Conservation (phyloP, 1,140 invertebrate species). For the Sweltsa coloradensis region DNA sequence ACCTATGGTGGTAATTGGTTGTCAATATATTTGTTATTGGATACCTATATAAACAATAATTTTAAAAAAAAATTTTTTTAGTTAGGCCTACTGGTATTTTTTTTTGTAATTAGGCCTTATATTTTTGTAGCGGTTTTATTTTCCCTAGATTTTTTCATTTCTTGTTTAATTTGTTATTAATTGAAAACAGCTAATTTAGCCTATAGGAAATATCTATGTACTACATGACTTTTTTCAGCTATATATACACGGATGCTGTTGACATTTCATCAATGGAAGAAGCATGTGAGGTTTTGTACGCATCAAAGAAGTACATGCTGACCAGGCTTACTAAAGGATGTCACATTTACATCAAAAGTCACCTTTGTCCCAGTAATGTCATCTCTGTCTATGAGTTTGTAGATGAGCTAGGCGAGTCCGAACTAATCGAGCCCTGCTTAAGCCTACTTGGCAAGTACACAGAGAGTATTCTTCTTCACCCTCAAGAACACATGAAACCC, state of each 20-base stretch:
- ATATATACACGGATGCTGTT: conserved; percentile 24
- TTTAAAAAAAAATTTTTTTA: not conserved
- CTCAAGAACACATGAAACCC: conserved; percentile 5
- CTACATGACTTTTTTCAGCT: conserved; percentile 13
- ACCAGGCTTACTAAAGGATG: conserved; percentile 16
- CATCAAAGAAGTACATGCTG: conserved; percentile 26
- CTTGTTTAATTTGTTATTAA: not conserved
- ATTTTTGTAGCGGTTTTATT: not conserved
- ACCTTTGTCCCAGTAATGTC: conserved; percentile 5
- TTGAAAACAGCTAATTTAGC: not conserved
- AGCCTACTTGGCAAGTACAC: conserved; percentile 14
- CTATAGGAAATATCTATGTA: not conserved
- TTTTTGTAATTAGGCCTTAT: not conserved
- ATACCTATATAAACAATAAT: not conserved
- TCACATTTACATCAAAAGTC: not conserved
- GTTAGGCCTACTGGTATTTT: not conserved
- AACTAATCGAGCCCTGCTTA: conserved; percentile 5
- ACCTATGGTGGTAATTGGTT: not conserved
- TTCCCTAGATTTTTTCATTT: not conserved
- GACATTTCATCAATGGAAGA: conserved; percentile 19
- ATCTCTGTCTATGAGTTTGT: conserved; percentile 7
- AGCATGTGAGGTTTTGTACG: conserved; percentile 24
- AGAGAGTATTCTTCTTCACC: conserved; percentile 3
- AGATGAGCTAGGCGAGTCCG: conserved; percentile 4
- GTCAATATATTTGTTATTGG: not conserved